These are phyloP conservation scores for Kuschelorhynchus macadamiae DNA, from an alignment of 2,888 invertebrate genomes.

Conservation along the genomic window DNA sequence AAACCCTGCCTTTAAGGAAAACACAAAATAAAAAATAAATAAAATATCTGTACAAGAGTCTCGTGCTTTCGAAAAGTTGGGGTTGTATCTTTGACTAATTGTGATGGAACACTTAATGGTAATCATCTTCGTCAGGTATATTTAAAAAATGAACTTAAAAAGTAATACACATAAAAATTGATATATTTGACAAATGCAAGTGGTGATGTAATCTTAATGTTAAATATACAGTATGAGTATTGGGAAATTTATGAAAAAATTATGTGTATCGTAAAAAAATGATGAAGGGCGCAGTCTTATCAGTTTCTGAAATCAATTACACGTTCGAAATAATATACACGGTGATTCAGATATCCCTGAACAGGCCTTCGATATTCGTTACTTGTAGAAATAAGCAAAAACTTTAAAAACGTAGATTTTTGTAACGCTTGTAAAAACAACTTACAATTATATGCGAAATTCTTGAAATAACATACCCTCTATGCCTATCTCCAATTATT, in stretches of 20 bases:
- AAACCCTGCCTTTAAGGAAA: constrained; percentile 43
- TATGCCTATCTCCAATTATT: too few species aligned
- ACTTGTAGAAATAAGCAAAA: too few species aligned
- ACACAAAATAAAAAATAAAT: constrained; percentile 61
- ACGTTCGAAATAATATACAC: constrained; percentile 4
- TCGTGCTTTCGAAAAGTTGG: constrained; percentile 50
- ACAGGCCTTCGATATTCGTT: too few species aligned
- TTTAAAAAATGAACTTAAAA: constrained; percentile 28
- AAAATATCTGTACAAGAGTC: constrained; percentile 63
- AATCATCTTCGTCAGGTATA: constrained; percentile 63
- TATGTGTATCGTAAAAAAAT: constrained; percentile 43
- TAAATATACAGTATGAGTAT: constrained; percentile 59
- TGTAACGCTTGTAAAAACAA: too few species aligned
- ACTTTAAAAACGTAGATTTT: too few species aligned
- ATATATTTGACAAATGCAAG: constrained; percentile 58
- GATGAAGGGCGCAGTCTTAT: constrained; percentile 36
- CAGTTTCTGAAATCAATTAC: constrained; percentile 24
- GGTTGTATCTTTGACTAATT: constrained; percentile 61
- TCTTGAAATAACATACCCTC: too few species aligned
- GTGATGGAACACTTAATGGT: constrained; percentile 64
- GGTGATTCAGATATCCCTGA: too few species aligned
- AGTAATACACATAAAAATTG: constrained; percentile 54
- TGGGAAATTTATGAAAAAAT: constrained; percentile 61
- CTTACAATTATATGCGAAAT: too few species aligned
- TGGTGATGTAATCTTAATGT: constrained; percentile 47